phyloP scores from a whole-genome alignment of 2,888 invertebrate genomes.

The Chouioia cunea region DNA sequence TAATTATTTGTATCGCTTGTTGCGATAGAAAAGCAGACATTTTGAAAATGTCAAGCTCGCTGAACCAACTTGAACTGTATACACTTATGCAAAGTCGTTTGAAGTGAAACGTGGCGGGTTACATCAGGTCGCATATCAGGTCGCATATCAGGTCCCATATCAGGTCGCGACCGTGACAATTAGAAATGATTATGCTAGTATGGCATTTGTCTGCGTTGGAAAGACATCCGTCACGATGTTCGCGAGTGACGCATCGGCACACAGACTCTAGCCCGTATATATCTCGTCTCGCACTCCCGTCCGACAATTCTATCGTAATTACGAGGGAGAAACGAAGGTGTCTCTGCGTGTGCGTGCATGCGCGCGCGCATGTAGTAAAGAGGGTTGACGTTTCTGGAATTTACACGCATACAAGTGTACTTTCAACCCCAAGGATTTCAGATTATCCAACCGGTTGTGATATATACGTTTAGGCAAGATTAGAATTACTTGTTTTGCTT shows the following conservation, averaged over 20 bases:
- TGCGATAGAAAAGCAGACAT: neutral
- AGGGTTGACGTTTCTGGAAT: constrained; percentile 28
- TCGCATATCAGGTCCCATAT: no score
- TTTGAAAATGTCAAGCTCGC: no score
- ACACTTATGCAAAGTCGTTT: no score
- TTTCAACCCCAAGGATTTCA: no score
- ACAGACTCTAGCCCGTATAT: neutral
- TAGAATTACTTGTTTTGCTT: no score
- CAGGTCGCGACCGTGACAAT: constrained; percentile 28
- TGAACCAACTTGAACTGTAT: no score
- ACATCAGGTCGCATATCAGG: neutral
- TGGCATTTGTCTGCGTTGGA: neutral
- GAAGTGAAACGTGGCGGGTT: no score
- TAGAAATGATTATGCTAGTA: constrained; percentile 28
- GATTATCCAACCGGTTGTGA: no score
- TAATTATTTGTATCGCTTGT: constrained; percentile 5
- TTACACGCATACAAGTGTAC: neutral
- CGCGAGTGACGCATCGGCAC: constrained; percentile 33
- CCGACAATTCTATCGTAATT: constrained; percentile 44
- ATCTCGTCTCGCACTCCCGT: neutral
- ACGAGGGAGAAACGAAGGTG: constrained; percentile 27
- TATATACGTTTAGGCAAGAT: no score
- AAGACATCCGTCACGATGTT: constrained; percentile 37
- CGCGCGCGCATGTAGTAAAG: neutral
- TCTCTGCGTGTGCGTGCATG: neutral